Percentiles rank a stretch among this genome's conserved stretches.
These are phyloP conservation scores for Dasyornis broadbenti DNA, from an alignment of 2,113 vertebrate genomes.

Conservation along the genomic window DNA sequence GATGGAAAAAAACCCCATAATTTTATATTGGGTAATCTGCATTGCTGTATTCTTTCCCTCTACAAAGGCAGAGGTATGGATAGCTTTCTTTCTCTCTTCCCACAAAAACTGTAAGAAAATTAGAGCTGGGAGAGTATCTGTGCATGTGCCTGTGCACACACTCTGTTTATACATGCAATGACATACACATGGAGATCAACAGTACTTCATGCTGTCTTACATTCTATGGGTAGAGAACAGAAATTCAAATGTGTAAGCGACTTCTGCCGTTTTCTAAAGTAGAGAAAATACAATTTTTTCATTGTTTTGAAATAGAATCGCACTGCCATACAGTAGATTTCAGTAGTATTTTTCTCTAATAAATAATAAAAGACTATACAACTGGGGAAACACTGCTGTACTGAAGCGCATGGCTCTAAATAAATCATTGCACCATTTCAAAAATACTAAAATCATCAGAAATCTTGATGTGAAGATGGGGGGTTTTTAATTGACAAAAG, in stretches of 20 bases:
- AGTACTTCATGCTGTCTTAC: background rate
- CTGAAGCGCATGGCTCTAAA: slow-evolving; percentile 58
- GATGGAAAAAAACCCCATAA: background rate
- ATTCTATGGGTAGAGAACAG: background rate
- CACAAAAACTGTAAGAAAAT: background rate
- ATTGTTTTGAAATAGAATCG: background rate
- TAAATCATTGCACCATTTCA: slow-evolving; percentile 64
- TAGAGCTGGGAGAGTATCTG: background rate
- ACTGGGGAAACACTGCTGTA: slow-evolving; percentile 32
- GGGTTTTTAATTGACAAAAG: slow-evolving; percentile 64
- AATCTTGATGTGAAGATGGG: slow-evolving; percentile 52
- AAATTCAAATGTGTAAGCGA: background rate
- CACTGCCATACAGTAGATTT: background rate
- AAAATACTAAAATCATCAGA: slow-evolving; percentile 56
- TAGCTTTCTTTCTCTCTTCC: background rate
- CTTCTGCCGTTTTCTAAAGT: background rate
- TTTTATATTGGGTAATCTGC: background rate
- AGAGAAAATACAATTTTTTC: background rate
- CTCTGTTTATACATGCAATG: background rate
- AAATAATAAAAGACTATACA: background rate
- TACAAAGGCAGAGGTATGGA: background rate
- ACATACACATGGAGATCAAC: background rate
- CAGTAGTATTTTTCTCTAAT: slow-evolving; percentile 13
- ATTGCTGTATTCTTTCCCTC: background rate
- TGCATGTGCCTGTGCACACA: fast-evolving